A percentile compares a stretch with the other conserved stretches of the same genome.
Conservation (phyloP, 2,888 invertebrate species). For the Augochlorella aurata region DNA sequence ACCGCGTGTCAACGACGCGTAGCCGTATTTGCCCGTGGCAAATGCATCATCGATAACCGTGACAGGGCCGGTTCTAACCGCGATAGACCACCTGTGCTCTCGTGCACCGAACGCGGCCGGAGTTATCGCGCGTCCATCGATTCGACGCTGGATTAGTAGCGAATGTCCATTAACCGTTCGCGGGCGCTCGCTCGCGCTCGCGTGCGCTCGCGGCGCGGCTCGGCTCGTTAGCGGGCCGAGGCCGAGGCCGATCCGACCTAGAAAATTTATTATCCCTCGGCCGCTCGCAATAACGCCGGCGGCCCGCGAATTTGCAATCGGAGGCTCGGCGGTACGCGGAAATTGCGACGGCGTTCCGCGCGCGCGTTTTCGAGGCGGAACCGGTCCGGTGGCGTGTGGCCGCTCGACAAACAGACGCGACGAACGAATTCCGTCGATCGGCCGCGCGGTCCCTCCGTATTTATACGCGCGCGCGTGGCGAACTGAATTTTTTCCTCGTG, state of each 20-base stretch:
- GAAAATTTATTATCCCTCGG: slow-evolving; percentile 55
- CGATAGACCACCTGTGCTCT: slow-evolving; percentile 53
- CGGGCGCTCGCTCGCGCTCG: slow-evolving; percentile 30
- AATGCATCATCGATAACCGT: slow-evolving; percentile 66
- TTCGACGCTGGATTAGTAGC: slow-evolving; percentile 56
- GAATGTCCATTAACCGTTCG: slow-evolving; percentile 56
- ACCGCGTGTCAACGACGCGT: slow-evolving; percentile 57
- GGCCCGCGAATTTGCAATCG: slow-evolving; percentile 54
- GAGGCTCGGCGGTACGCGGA: slow-evolving; percentile 42
- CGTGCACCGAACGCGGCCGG: slow-evolving; percentile 26
- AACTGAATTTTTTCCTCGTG: slow-evolving; percentile 6
- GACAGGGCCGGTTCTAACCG: slow-evolving; percentile 53
- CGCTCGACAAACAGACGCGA: not conserved
- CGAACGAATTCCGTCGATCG: not conserved
- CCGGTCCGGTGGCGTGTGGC: not conserved
- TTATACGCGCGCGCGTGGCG: slow-evolving; percentile 4
- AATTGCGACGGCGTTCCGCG: slow-evolving; percentile 32
- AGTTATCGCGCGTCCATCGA: slow-evolving; percentile 61
- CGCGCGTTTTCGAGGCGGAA: slow-evolving; percentile 33
- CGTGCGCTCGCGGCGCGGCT: slow-evolving; percentile 13
- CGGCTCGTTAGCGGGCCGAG: slow-evolving; percentile 42
- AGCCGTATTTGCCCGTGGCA: slow-evolving; percentile 51
- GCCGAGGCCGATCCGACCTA: slow-evolving; percentile 20
- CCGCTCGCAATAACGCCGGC: slow-evolving; percentile 35
- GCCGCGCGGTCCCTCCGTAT: not conserved